These are phyloP conservation scores for Psix sp. DNA, from an alignment of 1,140 invertebrate species.

Conservation along the genomic window DNA sequence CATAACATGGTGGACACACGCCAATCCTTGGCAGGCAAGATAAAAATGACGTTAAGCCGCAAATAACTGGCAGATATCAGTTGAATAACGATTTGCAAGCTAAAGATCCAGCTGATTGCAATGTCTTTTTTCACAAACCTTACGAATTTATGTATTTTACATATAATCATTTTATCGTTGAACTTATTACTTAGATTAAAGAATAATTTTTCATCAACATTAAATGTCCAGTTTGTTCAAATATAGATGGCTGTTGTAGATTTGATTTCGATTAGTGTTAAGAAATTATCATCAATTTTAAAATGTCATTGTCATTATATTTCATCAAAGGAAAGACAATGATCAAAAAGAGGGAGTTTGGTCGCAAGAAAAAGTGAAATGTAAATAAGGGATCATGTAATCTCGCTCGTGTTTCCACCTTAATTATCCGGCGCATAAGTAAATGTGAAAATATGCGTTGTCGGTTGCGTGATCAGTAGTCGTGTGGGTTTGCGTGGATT, in stretches of 20 bases:
- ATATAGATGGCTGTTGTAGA: no score
- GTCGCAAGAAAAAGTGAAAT: conserved; percentile 45
- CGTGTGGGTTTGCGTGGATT: conserved; percentile 39
- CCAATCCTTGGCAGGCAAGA: conserved; percentile 60
- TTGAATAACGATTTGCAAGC: neutral
- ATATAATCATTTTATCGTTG: no score
- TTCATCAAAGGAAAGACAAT: conserved; percentile 28
- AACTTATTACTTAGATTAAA: no score
- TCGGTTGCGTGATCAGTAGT: conserved; percentile 56
- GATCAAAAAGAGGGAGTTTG: conserved; percentile 27
- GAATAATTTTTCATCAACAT: no score
- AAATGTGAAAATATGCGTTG: conserved; percentile 64
- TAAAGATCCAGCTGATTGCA: no score
- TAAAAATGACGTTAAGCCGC: conserved; percentile 39
- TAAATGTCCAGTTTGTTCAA: no score
- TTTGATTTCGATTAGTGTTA: no score
- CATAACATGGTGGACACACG: conserved; percentile 68
- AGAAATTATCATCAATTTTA: no score
- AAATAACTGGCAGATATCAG: conserved; percentile 12
- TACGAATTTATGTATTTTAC: no score
- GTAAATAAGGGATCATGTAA: conserved; percentile 52
- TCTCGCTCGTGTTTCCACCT: conserved; percentile 36
- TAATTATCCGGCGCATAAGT: conserved; percentile 66
- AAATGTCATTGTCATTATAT: no score
- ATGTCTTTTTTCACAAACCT: no score